A percentile compares a stretch with the other conserved stretches of the same genome.
These are phyloP conservation scores for Strix uralensis DNA, from an alignment of 2,113 vertebrate species.

Conservation along the genomic window DNA sequence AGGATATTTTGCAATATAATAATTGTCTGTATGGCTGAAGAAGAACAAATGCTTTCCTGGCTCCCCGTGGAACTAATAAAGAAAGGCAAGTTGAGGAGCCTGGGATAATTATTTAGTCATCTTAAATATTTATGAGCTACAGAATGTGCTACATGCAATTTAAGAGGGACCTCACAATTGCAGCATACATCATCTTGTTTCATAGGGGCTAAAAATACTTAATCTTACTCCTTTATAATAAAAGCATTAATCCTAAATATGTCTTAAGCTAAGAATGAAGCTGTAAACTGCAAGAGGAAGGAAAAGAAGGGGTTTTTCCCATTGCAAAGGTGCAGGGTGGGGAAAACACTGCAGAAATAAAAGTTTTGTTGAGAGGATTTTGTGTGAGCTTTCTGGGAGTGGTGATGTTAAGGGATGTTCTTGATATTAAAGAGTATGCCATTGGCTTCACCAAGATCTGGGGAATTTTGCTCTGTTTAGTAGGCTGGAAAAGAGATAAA, in stretches of 20 bases:
- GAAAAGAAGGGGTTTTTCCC: not conserved
- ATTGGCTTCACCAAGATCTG: not conserved
- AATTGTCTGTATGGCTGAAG: constrained; percentile 65
- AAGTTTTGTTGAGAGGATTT: not conserved
- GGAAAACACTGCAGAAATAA: not conserved
- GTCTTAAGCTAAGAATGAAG: constrained; percentile 11
- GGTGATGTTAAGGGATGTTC: not conserved
- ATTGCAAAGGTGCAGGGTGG: not conserved
- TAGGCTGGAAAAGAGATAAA: not conserved
- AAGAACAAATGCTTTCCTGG: constrained; percentile 65
- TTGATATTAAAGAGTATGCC: not conserved
- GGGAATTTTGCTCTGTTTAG: not conserved
- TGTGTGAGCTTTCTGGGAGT: not conserved
- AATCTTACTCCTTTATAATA: constrained; percentile 49
- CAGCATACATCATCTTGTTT: constrained; percentile 71
- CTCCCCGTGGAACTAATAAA: constrained; percentile 73
- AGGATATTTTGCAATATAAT: constrained; percentile 65
- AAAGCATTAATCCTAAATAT: constrained; percentile 63
- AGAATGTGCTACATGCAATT: constrained; percentile 71
- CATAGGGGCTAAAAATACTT: constrained; percentile 71
- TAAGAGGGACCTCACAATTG: constrained; percentile 73
- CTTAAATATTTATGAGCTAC: constrained; percentile 80
- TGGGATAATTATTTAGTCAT: constrained; percentile 77
- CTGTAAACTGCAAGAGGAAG: not conserved
- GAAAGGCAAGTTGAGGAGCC: constrained; percentile 58